A percentile compares a stretch with the other conserved stretches of the same genome.
These are phyloP conservation scores for Aramus guarauna DNA, from an alignment of 2,113 vertebrate genomes.

Conservation along the genomic window DNA sequence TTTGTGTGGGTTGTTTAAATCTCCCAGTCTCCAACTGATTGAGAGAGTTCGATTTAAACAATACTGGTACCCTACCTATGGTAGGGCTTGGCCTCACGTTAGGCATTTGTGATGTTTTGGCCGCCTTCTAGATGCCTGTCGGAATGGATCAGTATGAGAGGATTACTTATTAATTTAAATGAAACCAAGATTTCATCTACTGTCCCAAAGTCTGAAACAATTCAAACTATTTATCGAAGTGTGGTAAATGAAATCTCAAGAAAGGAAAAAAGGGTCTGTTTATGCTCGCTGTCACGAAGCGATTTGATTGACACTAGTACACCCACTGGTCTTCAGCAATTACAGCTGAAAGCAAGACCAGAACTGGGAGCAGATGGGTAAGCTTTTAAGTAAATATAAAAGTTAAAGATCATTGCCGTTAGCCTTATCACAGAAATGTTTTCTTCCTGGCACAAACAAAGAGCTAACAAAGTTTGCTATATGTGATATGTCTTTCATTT, in stretches of 20 bases:
- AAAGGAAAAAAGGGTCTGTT: neutral
- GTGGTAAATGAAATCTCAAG: neutral
- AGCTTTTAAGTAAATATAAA: neutral
- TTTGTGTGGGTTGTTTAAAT: neutral
- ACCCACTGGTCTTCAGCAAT: constrained; percentile 10
- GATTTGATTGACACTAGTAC: neutral
- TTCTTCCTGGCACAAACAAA: neutral
- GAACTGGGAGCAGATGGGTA: neutral
- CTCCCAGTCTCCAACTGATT: neutral
- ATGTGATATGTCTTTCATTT: neutral
- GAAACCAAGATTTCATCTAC: neutral
- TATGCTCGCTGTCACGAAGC: neutral
- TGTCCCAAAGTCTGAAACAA: neutral
- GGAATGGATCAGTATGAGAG: neutral
- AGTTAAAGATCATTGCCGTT: neutral
- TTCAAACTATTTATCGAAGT: neutral
- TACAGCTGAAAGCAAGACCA: neutral
- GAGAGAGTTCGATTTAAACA: neutral
- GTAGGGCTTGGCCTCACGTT: neutral
- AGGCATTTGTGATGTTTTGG: neutral
- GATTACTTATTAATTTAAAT: neutral
- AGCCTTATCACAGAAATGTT: neutral
- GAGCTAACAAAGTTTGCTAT: neutral
- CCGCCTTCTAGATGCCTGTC: neutral
- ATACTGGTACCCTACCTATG: neutral